A percentile compares a stretch with the other conserved stretches of the same genome.
These are phyloP conservation scores for Syrista parreyssii DNA, from an alignment of 2,888 invertebrate genomes.

Conservation along the genomic window DNA sequence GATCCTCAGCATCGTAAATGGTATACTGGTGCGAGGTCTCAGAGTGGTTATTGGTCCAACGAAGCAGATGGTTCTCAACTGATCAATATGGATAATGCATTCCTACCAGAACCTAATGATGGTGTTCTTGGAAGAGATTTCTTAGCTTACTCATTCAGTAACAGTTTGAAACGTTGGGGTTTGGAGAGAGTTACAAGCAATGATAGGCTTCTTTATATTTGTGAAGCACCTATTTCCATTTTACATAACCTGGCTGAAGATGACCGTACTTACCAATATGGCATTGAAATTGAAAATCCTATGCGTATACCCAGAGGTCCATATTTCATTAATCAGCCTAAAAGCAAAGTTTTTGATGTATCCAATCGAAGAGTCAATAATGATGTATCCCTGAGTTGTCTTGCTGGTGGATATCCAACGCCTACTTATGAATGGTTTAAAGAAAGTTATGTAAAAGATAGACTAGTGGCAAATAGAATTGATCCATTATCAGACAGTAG, in stretches of 20 bases:
- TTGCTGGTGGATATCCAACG: slow-evolving; percentile 89
- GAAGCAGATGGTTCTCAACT: slow-evolving; percentile 85
- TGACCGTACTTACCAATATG: slow-evolving; percentile 86
- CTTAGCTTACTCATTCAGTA: slow-evolving; percentile 76
- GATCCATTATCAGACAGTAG: slow-evolving; percentile 81
- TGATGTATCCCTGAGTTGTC: slow-evolving; percentile 82
- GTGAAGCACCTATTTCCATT: slow-evolving; percentile 84
- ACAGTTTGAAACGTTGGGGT: slow-evolving; percentile 82
- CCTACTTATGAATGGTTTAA: slow-evolving; percentile 92
- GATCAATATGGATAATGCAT: slow-evolving; percentile 83
- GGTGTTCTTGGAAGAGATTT: slow-evolving; percentile 72
- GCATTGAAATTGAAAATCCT: slow-evolving; percentile 83
- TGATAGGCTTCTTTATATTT: slow-evolving; percentile 84
- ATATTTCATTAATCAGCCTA: slow-evolving; percentile 87
- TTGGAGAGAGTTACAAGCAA: slow-evolving; percentile 83
- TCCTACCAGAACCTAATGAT: slow-evolving; percentile 75
- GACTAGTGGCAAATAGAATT: slow-evolving; percentile 77
- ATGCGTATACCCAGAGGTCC: slow-evolving; percentile 88
- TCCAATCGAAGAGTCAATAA: slow-evolving; percentile 76
- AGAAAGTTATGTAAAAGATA: slow-evolving; percentile 87
- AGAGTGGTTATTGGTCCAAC: slow-evolving; percentile 83
- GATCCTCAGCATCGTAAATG: slow-evolving; percentile 90
- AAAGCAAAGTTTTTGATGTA: slow-evolving; percentile 85
- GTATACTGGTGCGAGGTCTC: slow-evolving; percentile 86
- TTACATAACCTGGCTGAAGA: slow-evolving; percentile 79